Evolutionary conservation across 2,113 vertebrate genomes (phyloP).

Genomic region (Pyxicephalus adspersus): DNA sequence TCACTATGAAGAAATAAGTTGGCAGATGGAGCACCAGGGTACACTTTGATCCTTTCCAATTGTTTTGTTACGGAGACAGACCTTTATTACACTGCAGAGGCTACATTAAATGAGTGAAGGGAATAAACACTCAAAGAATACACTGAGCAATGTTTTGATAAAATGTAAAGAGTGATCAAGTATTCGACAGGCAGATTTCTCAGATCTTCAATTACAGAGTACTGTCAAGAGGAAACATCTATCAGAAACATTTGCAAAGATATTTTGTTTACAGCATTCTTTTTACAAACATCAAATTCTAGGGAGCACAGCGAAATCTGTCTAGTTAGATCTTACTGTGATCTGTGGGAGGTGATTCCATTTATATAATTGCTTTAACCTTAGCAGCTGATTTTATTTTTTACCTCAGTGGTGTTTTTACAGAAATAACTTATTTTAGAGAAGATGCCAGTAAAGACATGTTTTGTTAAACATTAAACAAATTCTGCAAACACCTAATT

Average conservation of each 20-base stretch:
- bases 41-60: slow-evolving; percentile 46
- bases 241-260: neutral
- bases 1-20: slow-evolving; percentile 46
- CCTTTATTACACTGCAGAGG: slow-evolving; percentile 44
- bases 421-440: neutral
- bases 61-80: slow-evolving; percentile 40
- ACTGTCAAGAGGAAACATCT: neutral
- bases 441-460: neutral
- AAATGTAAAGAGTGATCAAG: slow-evolving; percentile 9
- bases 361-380: neutral
- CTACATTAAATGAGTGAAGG: slow-evolving; percentile 20
- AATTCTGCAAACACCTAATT: neutral
- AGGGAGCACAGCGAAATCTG: neutral
- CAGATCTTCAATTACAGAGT: slow-evolving; percentile 3
- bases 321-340: neutral
- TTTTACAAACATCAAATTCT: neutral
- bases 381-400: neutral
- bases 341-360: neutral
- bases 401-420: neutral
- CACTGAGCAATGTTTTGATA: slow-evolving; percentile 18
- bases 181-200: slow-evolving; percentile 22
- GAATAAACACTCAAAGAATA: slow-evolving; percentile 37
- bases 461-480: too few relatives aligned
- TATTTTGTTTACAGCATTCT: neutral
- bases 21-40: slow-evolving; percentile 37